Base-by-base conservation (phyloP, 2,888 invertebrate genomes). In the Dermolepida albohirtum region DNA sequence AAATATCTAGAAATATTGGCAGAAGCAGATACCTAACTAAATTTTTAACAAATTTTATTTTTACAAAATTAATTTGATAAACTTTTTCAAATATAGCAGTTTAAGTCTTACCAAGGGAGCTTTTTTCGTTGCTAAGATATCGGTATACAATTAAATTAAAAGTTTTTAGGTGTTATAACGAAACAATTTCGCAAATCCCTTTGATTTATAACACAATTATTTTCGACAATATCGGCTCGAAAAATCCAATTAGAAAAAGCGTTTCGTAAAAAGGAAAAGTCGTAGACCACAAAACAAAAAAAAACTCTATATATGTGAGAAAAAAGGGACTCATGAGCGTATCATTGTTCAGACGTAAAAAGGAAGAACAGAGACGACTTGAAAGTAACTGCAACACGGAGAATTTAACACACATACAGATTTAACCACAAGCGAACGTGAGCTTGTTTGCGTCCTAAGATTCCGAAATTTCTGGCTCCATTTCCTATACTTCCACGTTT, bases 211-310 rank as follows among this genome's bases (percentile, higher is more conserved):
- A 44, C 44, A 44, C 43, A 57, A 57, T 57, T 44, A 57, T 27
- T 57, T 55, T 29, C 11, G 44, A 27, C 43, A 44, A 57, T 44
- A 57, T 44, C 57, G 43, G 11, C 43, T 43, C 41, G 57, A 57
- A 44, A 57, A 57, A 44, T 57, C 57, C 57, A 57, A 57, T 57
- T 57, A 57, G 29, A 57, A 57, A 57, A 57, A 57, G 27, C 55
- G 39, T 22, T 44, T 27, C 57, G 22, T 43, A 57, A 29, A 57
- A 57, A 57, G 57, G 27, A 27, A 57, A 27, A 7, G 8, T 44
- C 14, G 29, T 22, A 57, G 43, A 57, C 40, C 41, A 16, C 16
- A 57, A 27, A 44, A n/a, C n/a, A n/a, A 57, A 57, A n/a, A 43
- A 34, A 34, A 34, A 34, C 5, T 34, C 10, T 7, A 8, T 16